Conservation (phyloP, 2,113 vertebrate genomes). For the Agapornis roseicollis region DNA sequence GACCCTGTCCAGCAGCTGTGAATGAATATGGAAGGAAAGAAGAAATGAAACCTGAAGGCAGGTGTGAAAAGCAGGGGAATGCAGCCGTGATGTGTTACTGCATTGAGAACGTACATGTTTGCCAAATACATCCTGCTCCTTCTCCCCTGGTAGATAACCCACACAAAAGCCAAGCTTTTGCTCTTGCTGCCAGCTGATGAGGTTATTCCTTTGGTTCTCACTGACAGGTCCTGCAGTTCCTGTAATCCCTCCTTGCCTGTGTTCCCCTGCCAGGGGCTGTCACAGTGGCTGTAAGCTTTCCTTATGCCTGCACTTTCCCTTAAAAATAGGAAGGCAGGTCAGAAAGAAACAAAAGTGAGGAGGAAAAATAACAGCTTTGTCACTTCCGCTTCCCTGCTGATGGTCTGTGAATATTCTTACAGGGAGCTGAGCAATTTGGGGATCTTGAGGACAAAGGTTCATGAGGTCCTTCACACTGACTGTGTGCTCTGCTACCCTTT, state of each 20-base stretch:
- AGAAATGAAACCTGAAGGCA: not conserved
- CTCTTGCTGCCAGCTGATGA: not conserved
- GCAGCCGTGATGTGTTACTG: fast-evolving
- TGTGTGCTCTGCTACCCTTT: not conserved
- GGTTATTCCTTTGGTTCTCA: not conserved
- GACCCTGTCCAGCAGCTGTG: not conserved
- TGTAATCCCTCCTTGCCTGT: not conserved
- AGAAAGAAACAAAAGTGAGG: not conserved
- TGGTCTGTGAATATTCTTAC: not conserved
- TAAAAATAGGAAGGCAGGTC: not conserved
- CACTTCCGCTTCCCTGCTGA: not conserved
- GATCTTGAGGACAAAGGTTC: not conserved
- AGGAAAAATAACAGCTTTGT: not conserved
- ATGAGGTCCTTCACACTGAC: not conserved
- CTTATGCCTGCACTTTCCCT: not conserved
- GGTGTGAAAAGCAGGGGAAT: not conserved
- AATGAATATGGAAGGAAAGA: not conserved
- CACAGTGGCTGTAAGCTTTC: not conserved
- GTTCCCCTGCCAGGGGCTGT: not conserved
- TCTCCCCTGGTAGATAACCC: not conserved
- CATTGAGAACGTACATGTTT: not conserved
- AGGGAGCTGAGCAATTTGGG: not conserved
- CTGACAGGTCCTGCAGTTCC: not conserved
- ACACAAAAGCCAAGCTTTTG: not conserved
- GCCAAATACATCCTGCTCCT: not conserved